These are phyloP conservation scores for Lepus oiostolus DNA, from an alignment of 2,797 vertebrate genomes.

Conservation along the genomic window DNA sequence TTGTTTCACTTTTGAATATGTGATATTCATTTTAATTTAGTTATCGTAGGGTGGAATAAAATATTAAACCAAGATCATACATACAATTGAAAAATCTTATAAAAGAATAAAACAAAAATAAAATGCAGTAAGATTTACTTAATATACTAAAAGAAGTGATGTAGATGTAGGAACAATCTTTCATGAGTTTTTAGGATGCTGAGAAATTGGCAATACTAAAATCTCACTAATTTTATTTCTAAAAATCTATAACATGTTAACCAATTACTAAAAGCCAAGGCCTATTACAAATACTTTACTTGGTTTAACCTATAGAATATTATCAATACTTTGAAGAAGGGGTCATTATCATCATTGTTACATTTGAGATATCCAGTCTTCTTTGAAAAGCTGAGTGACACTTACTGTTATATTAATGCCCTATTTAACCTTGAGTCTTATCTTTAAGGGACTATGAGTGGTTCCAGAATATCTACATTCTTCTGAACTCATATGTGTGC, in stretches of 20 bases:
- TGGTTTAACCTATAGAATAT: background rate
- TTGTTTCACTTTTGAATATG: slow-evolving; percentile 6
- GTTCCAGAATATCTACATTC: background rate
- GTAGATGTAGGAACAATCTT: background rate
- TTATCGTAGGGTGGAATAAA: slow-evolving; percentile 1
- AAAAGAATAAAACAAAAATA: slow-evolving; percentile 1
- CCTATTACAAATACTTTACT: background rate
- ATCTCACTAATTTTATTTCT: slow-evolving; percentile 17
- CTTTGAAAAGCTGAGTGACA: background rate
- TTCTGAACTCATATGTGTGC: background rate
- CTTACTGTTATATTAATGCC: background rate
- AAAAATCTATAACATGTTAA: background rate
- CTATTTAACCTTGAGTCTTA: background rate
- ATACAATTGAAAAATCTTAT: background rate
- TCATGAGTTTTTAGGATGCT: background rate
- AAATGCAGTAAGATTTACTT: background rate
- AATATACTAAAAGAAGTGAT: background rate
- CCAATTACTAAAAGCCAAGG: background rate
- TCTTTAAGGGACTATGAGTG: background rate
- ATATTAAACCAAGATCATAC: background rate
- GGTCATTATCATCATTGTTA: background rate
- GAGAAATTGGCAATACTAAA: background rate
- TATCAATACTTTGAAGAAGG: background rate
- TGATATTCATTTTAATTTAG: background rate
- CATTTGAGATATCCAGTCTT: background rate